Percentiles rank a stretch among this genome's conserved stretches.
Conservation (phyloP, 1,140 invertebrate genomes). For the Bombyx mori region DNA sequence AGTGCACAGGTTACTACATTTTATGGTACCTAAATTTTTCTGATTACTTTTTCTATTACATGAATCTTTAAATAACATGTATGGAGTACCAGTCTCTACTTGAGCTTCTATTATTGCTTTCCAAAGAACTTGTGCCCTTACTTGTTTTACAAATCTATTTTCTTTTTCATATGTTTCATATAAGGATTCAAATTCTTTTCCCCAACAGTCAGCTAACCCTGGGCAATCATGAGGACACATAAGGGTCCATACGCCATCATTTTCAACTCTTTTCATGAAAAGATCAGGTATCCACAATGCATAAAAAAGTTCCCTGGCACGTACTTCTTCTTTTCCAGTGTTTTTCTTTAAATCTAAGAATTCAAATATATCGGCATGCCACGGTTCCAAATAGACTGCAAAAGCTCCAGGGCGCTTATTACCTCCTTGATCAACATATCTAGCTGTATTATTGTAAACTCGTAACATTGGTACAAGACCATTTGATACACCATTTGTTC, state of each 20-base stretch:
- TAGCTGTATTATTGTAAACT: constrained; percentile 96
- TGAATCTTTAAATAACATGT: constrained; percentile 98
- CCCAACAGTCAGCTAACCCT: constrained; percentile 92
- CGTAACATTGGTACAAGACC: constrained; percentile 98
- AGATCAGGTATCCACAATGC: constrained; percentile 99
- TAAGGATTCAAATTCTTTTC: constrained; percentile 93
- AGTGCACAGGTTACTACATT: constrained; percentile 98
- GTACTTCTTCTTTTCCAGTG: constrained; percentile 92
- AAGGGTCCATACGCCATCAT: constrained; percentile 90
- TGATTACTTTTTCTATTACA: constrained; percentile 99
- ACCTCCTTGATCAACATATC: constrained; percentile 98
- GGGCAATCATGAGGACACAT: constrained; percentile 98
- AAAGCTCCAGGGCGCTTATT: constrained; percentile 99
- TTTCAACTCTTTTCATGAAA: constrained; percentile 97
- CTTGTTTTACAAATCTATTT: constrained; percentile 80
- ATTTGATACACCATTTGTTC: constrained; percentile 96
- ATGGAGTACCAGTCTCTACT: constrained; percentile 98
- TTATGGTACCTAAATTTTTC: constrained; percentile 98
- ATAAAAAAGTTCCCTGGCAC: constrained; percentile 97
- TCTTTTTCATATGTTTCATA: constrained; percentile 93
- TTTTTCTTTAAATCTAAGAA: constrained; percentile 96
- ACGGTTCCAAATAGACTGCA: constrained; percentile 98
- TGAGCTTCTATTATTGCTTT: constrained; percentile 95
- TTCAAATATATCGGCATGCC: constrained; percentile 98
- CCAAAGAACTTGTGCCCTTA: constrained; percentile 94